Evolutionary conservation across 2,888 invertebrate genomes (phyloP).

Genomic region (Drosophila dives): DNA sequence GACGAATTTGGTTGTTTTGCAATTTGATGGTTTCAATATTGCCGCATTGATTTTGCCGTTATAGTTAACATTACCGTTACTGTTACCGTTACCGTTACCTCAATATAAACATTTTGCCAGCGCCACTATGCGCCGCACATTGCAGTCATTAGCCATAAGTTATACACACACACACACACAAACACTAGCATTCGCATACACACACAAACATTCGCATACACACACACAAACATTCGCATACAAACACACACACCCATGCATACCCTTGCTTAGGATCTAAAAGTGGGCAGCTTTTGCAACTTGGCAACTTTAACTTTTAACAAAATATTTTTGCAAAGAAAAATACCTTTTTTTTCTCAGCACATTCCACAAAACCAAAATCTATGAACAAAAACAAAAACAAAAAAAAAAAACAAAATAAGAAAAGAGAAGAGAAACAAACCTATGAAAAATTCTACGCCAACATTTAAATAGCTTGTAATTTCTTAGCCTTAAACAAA

Average conservation of each 20-base stretch:
- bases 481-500: conserved; percentile 51
- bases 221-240: not conserved
- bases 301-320: conserved; percentile 28
- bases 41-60: conserved; percentile 37
- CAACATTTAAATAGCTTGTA: conserved; percentile 79
- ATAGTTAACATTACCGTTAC: conserved; percentile 29
- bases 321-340: not conserved
- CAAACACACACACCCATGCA: not conserved
- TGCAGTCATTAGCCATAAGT: conserved; percentile 66
- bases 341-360: conserved; percentile 7
- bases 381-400: conserved; percentile 5
- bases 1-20: conserved; percentile 11
- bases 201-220: not conserved
- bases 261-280: conserved; percentile 15
- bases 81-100: conserved; percentile 59
- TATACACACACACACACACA: not conserved
- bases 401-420: not conserved
- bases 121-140: conserved; percentile 32
- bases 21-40: conserved; percentile 29
- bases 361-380: conserved; percentile 30
- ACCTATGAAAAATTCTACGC: conserved; percentile 61
- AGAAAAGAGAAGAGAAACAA: not conserved
- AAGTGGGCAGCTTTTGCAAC: conserved; percentile 4
- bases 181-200: not conserved
- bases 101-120: conserved; percentile 42